phyloP scores from a whole-genome alignment of 2,888 invertebrate species.

The Tinea trinotella region DNA sequence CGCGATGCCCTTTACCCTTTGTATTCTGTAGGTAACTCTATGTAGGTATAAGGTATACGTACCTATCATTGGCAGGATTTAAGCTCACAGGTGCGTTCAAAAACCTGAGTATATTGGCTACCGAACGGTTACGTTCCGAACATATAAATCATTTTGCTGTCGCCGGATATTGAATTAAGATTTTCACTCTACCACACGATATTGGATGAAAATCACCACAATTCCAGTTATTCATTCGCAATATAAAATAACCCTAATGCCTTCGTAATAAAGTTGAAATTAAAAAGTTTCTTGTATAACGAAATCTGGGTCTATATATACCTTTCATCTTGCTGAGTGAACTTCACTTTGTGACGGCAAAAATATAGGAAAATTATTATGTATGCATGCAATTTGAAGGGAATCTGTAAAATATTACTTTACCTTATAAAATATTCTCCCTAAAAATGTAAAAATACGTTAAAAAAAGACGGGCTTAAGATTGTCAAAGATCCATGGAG shows the following conservation, averaged over 20 bases:
- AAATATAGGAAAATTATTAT: background rate
- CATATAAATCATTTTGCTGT: constrained; percentile 63
- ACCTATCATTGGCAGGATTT: background rate
- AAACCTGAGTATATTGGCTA: constrained; percentile 21
- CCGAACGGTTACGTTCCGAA: constrained; percentile 38
- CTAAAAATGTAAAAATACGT: too few species aligned
- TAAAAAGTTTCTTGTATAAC: background rate
- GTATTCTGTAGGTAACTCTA: too few species aligned
- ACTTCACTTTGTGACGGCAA: constrained; percentile 6
- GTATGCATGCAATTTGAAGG: constrained; percentile 4
- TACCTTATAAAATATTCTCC: background rate
- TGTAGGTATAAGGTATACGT: too few species aligned
- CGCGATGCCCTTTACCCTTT: too few species aligned
- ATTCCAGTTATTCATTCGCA: background rate
- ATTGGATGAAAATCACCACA: constrained; percentile 24
- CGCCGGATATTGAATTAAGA: constrained; percentile 65
- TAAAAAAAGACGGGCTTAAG: too few species aligned
- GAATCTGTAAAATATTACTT: background rate
- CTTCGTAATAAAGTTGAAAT: background rate
- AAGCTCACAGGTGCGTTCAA: constrained; percentile 11
- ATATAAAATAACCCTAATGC: background rate
- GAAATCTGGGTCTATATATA: background rate
- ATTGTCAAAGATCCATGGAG: too few species aligned
- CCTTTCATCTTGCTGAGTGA: constrained; percentile 26
- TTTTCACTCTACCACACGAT: constrained; percentile 40